These are phyloP conservation scores for Entomyzon cyanotis DNA, from an alignment of 2,113 vertebrate species.

Conservation along the genomic window DNA sequence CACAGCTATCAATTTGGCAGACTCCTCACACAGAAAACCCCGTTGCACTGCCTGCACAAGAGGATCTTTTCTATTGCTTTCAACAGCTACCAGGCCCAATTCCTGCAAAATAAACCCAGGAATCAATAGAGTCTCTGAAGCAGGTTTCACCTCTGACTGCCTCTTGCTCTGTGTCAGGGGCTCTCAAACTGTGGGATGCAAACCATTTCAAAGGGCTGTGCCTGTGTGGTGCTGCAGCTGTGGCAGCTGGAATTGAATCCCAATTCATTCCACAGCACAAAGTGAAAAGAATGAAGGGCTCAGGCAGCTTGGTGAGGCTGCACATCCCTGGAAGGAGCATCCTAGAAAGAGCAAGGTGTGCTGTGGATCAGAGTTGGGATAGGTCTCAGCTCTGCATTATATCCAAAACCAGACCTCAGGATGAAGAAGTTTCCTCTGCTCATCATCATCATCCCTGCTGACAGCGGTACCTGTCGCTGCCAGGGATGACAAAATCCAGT, in stretches of 20 bases:
- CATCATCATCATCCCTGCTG: neutral
- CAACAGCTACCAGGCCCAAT: neutral
- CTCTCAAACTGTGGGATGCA: neutral
- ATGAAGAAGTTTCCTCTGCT: neutral
- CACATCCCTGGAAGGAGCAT: neutral
- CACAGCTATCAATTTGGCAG: neutral
- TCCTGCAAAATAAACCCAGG: neutral
- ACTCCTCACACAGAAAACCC: neutral
- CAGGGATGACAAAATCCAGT: neutral
- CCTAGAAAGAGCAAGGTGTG: neutral
- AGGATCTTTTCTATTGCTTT: neutral
- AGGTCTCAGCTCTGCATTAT: neutral
- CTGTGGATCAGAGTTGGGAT: fast-evolving
- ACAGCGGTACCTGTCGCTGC: neutral
- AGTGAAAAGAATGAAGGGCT: neutral
- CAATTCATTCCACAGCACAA: neutral
- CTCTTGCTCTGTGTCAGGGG: neutral
- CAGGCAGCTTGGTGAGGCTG: neutral
- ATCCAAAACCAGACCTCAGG: neutral
- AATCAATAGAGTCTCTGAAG: neutral
- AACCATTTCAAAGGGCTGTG: neutral
- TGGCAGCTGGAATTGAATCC: neutral
- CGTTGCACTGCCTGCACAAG: neutral
- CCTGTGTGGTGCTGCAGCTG: neutral
- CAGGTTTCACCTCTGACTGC: neutral